Base-by-base conservation (phyloP, 2,888 invertebrate species). In the Balanococcus diminutus region DNA sequence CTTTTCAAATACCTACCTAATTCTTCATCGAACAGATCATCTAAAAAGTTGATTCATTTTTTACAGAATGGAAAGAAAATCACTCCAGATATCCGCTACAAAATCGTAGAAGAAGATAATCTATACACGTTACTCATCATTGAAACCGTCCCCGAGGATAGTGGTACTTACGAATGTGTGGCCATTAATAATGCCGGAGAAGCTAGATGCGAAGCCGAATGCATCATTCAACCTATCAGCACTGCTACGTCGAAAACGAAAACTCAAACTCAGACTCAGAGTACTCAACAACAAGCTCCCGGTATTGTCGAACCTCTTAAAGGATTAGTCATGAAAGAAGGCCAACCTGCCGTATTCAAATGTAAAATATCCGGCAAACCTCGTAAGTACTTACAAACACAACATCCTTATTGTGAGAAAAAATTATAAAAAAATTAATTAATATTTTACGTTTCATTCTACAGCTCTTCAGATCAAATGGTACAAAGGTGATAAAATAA, bases 161-260 rank as follows among this genome's bases (percentile, higher is more conserved):
- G 95, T 11, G 98, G 96, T 4, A 94, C 94, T 90, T 97, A 97
- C 89, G 99, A 99, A 91, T 98, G 98, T 90, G 98, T 98, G 2
- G 98, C 98, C 19, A 95, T 98, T 84, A 99, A 99, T 90, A 93
- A 93, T 88, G 95, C 95, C 51, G 97, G 97, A 31, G 98, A 98
- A 91, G 98, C 97, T 11, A 93, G 97, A 87, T 98, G 98, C 89
- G 97, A 98, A 90, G 97, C 96, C 14, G 95, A 96, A 89, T 95
- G 96, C 88, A 91, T 92, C 83, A 94, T 98, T 0, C 94, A 93
- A 88, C 93, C 93, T 79, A 94, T 94, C 28, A 82, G 86, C 36
- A 83, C 32, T 31, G 92, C 92, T 86, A 92, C 94, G 36, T 92
- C 94, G 83, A 92, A 92, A 79, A 93, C 93, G 88, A 92, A 93